Evolutionary conservation across 2,888 invertebrate genomes (phyloP), one percentile per base, ranked within the genome.

Genomic region (Muschampia plurimacula): DNA sequence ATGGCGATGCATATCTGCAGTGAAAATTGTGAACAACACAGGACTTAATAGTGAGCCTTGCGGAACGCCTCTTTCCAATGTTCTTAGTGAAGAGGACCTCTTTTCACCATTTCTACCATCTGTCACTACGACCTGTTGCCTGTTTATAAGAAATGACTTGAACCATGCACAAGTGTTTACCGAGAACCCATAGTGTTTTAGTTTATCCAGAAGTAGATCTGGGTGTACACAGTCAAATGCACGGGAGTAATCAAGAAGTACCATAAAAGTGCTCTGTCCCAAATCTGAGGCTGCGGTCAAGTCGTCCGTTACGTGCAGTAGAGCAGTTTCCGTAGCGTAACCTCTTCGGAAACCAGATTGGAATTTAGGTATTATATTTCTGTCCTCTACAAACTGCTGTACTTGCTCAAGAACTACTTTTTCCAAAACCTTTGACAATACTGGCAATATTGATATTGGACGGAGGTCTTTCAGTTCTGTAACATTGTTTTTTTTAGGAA

Each of bases 391-490:
- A 28, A 49, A 77, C 7, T 63, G 10, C 0, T 32, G 55, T 0
- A 75, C n/a, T 66, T 76, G 76, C 1, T 22, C 15, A 2, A 71
- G 65, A 0, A 76, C 74, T 0, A 74, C 55, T 55, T 68, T 77
- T 69, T 77, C 77, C 9, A 73, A 36, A 10, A 77, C 57, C 70
- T 77, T 77, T 9, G 77, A 74, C 1, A 74, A 6, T 32, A 62
- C 52, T 2, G 74, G 67, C 22, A 77, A 15, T 2, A 77, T 71
- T 13, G 74, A 77, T 0, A 84, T 81, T 0, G 83, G 82, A 7
- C 82, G 62, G 7, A 79, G 72, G 46, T 84, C 80, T 10, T 72
- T 74, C 3, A 75, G 4, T 36, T 64, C 62, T 2, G 10, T 68
- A 0, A 79, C 77, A 15, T 55, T 28, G 12, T 67, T 49, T 36